Evolutionary conservation across 2,888 invertebrate genomes (phyloP), one percentile per base, ranked within the genome.

Genomic region (Lepidocyrtoides sp.): DNA sequence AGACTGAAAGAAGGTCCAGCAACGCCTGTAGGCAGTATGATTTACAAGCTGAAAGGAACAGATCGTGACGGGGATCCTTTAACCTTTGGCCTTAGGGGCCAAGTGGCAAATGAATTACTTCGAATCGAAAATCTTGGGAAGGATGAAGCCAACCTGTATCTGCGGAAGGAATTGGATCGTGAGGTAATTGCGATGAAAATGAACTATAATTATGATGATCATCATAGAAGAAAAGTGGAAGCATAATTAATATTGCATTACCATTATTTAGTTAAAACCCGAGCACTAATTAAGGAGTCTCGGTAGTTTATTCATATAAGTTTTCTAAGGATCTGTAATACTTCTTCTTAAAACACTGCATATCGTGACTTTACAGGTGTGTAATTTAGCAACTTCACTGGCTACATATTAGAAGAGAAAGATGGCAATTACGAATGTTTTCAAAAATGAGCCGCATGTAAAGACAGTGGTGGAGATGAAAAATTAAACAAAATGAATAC

Each of bases 141-240:
- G 94, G 97, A 97, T 95, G 98, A 98, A 96, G 98, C 98, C 94
- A 97, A 98, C 95, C 96, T 98, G 95, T 98, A 97, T 95, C 96
- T 98, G 95, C 97, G 97, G 95, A 98, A 97, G 96, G 97, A 98
- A 96, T 96, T 98, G 95, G 98, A 98, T 96, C 96, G 98, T 95
- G 98, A 98, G 96, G 98, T 98, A 95, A 95, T 75, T 79, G 60
- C 66, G 79, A 86, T 60, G 66, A 87, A 72, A 66, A 87, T 77
- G 87, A 36, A 48, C 77, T 63, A 32, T 87, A 87, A 87, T 87
- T 63, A 87, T 63, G 48, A 86, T 63, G 48, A 86, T 63, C 77
- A 60, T 77, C 36, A 79, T 79, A 2, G 77, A 23, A 12, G 48
- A 23, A 12, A 54, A 79, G 32, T 54, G 54, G 54, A 26, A 54